Conservation (phyloP, 2,113 vertebrate species). For the Entomyzon cyanotis region DNA sequence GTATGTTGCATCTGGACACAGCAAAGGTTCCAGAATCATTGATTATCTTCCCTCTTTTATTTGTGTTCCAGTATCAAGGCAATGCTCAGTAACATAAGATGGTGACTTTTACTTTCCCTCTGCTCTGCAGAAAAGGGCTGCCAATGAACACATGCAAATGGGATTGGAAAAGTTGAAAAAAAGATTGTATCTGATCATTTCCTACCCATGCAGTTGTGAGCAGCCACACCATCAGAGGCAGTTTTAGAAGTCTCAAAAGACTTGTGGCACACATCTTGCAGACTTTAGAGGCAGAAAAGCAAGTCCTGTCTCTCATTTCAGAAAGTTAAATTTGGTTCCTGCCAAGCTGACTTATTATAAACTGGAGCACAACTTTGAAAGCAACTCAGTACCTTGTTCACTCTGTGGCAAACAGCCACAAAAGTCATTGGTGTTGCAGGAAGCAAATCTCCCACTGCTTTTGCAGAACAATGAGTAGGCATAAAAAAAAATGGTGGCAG, state of each 20-base stretch:
- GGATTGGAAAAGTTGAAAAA: not conserved
- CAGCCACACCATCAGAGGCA: not conserved
- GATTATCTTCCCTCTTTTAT: not conserved
- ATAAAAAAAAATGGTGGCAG: not conserved
- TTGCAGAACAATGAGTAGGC: conserved; percentile 39
- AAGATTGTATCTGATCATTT: not conserved
- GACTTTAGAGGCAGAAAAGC: not conserved
- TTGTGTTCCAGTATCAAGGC: not conserved
- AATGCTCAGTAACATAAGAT: not conserved
- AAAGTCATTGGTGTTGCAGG: conserved; percentile 12
- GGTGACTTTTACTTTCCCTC: not conserved
- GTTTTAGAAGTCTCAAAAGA: not conserved
- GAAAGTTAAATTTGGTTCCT: not conserved
- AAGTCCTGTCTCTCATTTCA: not conserved
- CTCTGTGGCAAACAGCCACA: conserved; percentile 30
- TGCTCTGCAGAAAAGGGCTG: not conserved
- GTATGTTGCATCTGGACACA: not conserved
- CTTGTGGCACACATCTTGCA: not conserved
- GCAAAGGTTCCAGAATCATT: not conserved
- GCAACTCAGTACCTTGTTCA: not conserved
- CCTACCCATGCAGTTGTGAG: not conserved
- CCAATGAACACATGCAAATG: not conserved
- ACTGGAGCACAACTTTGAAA: not conserved
- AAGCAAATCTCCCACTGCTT: conserved; percentile 37
- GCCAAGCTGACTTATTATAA: not conserved